Conservation (phyloP, 2,113 vertebrate species). For the Abramis brama region DNA sequence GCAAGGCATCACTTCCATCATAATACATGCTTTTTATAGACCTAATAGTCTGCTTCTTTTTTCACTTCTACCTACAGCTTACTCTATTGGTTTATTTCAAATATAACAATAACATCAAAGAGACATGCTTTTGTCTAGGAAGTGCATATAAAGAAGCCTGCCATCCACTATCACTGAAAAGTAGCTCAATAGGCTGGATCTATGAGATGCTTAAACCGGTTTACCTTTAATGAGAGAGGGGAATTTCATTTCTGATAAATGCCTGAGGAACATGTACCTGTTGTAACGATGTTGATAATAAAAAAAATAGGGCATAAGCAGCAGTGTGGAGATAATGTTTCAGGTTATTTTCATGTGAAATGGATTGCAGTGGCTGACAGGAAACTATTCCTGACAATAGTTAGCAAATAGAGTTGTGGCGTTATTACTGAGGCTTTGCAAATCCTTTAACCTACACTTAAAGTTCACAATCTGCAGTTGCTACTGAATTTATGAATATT, state of each 20-base stretch:
- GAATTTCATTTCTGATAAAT: not conserved
- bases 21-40: not conserved
- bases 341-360: not conserved
- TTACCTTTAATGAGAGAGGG: constrained; percentile 23
- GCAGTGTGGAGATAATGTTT: not conserved
- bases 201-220: constrained; percentile 20
- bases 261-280: constrained; percentile 5
- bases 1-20: not conserved
- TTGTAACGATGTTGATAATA: not conserved
- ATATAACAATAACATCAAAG: not conserved
- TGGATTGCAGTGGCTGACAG: not conserved
- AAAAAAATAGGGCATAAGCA: not conserved
- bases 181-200: constrained; percentile 8
- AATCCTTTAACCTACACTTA: not conserved
- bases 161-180: constrained; percentile 14
- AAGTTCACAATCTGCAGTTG: not conserved
- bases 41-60: not conserved
- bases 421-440: not conserved
- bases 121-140: constrained; percentile 8
- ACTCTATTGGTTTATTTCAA: constrained; percentile 2
- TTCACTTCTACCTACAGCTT: not conserved
- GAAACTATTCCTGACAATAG: not conserved
- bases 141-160: constrained; percentile 20
- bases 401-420: not conserved
- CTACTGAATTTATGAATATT: constrained; percentile 6